phyloP scores from a whole-genome alignment of 2,888 invertebrate species.

The Dryobotodes eremita region DNA sequence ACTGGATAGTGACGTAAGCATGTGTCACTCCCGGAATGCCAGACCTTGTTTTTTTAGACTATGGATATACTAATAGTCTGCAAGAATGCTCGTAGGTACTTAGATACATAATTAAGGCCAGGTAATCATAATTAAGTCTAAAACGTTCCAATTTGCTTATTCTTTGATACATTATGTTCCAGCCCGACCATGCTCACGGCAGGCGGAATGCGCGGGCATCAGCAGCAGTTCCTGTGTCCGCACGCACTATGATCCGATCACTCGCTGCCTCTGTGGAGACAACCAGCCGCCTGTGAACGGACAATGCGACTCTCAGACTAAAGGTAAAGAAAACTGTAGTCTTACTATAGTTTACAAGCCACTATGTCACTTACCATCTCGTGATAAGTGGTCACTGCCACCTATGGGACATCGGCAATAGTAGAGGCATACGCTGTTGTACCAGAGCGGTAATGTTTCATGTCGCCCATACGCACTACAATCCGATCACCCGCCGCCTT shows the following conservation, averaged over 20 bases:
- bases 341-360: background rate
- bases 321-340: slow-evolving; percentile 86
- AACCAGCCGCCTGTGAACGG: slow-evolving; percentile 93
- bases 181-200: slow-evolving; percentile 92
- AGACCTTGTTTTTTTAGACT: too few relatives aligned
- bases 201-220: slow-evolving; percentile 92
- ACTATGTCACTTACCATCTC: too few relatives aligned
- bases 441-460: too few relatives aligned
- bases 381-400: too few relatives aligned
- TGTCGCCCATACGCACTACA: too few relatives aligned
- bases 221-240: slow-evolving; percentile 92
- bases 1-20: too few relatives aligned
- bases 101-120: background rate
- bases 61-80: too few relatives aligned
- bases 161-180: slow-evolving; percentile 50
- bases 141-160: background rate
- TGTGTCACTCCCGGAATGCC: too few relatives aligned
- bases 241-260: slow-evolving; percentile 91
- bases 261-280: slow-evolving; percentile 93
- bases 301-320: slow-evolving; percentile 91
- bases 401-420: too few relatives aligned
- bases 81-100: background rate
- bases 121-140: background rate
- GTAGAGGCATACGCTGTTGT: too few relatives aligned
- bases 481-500: too few relatives aligned